Percentiles rank a stretch among this genome's conserved stretches.
Conservation (phyloP, 53 echinoderm and acorn worm genomes). For the Temnopleurus reevesii region DNA sequence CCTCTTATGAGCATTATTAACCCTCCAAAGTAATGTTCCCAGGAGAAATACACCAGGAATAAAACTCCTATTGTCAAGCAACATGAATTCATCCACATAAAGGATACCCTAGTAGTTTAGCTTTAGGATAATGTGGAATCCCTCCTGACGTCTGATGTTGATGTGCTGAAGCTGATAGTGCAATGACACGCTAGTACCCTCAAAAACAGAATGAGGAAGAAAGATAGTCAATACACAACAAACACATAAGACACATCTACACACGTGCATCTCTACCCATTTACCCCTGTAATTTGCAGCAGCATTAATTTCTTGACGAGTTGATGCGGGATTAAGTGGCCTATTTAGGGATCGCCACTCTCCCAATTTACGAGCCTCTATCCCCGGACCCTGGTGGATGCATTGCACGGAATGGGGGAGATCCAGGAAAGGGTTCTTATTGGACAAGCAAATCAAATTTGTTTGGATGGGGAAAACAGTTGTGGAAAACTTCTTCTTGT, state of each 20-base stretch:
- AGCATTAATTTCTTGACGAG: slow-evolving; percentile 60
- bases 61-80: not conserved
- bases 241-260: slow-evolving; percentile 27
- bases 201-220: not conserved
- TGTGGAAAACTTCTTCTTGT: slow-evolving; percentile 18
- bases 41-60: not conserved
- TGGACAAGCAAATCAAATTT: slow-evolving; percentile 50
- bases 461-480: slow-evolving; percentile 42
- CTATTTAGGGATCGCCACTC: slow-evolving; percentile 58
- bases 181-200: slow-evolving; percentile 17
- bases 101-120: not conserved
- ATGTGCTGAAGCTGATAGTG: slow-evolving; percentile 24
- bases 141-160: not conserved
- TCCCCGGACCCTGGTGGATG: slow-evolving; percentile 36
- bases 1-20: not conserved
- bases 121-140: not conserved
- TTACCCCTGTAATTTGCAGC: slow-evolving; percentile 51
- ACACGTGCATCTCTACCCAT: slow-evolving; percentile 41
- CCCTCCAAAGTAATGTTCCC: not conserved
- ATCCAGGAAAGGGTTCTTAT: slow-evolving; percentile 22
- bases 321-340: slow-evolving; percentile 61
- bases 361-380: slow-evolving; percentile 29
- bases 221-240: not conserved
- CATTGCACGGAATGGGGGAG: slow-evolving; percentile 21
- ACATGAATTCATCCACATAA: not conserved